These are phyloP conservation scores for Tenualosa ilisha DNA, from an alignment of 2,797 vertebrate species.

Conservation along the genomic window DNA sequence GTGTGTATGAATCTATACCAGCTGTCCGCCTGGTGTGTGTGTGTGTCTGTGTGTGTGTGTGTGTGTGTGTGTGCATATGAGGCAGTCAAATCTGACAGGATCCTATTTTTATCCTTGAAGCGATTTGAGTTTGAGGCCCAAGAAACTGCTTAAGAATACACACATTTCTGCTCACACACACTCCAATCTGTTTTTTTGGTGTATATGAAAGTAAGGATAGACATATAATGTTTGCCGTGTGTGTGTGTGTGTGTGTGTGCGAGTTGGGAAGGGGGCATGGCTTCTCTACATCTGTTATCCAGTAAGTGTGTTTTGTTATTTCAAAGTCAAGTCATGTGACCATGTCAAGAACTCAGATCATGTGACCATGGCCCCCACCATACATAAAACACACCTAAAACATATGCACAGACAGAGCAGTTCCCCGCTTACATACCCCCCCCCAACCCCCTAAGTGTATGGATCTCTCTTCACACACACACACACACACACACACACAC, in stretches of 20 bases:
- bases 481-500: slow-evolving; percentile 4
- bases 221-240: not conserved
- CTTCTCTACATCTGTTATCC: slow-evolving; percentile 39
- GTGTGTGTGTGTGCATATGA: not conserved
- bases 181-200: not conserved
- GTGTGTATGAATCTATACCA: slow-evolving; percentile 15
- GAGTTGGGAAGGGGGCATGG: not conserved
- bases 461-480: not conserved
- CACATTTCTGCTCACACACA: not conserved
- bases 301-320: not conserved
- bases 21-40: slow-evolving; percentile 3
- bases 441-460: not conserved
- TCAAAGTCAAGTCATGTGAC: not conserved
- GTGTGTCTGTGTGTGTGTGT: not conserved
- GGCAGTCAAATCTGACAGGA: not conserved
- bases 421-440: slow-evolving; percentile 27
- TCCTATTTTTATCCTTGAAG: not conserved
- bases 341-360: slow-evolving; percentile 22
- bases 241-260: slow-evolving; percentile 5
- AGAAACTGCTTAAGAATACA: not conserved
- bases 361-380: not conserved
- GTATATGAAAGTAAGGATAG: no score
- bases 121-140: not conserved
- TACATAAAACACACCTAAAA: not conserved
- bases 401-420: slow-evolving; percentile 7